phyloP scores from a whole-genome alignment of 2,113 vertebrate genomes.

The Lasiurus borealis region DNA sequence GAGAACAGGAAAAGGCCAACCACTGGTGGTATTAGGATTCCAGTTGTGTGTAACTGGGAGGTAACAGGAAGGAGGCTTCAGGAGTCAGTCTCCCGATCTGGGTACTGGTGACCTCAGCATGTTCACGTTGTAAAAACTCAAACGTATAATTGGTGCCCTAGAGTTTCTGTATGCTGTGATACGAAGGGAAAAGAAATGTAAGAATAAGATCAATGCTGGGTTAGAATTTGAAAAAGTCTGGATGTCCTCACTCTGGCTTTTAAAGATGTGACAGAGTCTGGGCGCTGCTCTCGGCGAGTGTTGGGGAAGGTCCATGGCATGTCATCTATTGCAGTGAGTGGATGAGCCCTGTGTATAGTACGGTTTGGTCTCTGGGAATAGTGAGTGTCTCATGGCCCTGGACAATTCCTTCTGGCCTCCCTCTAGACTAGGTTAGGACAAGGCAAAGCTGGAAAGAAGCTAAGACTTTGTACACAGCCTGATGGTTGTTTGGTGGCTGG shows the following conservation, averaged over 20 bases:
- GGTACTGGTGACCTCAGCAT: neutral
- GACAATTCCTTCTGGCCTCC: neutral
- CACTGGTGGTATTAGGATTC: neutral
- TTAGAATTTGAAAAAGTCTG: neutral
- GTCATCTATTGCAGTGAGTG: neutral
- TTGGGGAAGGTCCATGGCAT: neutral
- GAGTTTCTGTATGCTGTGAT: neutral
- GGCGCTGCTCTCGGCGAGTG: rapidly evolving
- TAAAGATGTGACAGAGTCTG: neutral
- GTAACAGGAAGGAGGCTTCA: neutral
- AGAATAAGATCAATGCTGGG: neutral
- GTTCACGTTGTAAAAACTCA: neutral
- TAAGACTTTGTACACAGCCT: neutral
- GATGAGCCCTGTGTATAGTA: rapidly evolving
- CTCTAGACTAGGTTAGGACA: neutral
- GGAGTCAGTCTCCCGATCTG: neutral
- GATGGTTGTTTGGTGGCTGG: rapidly evolving
- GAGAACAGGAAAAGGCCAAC: neutral
- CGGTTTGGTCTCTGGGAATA: neutral
- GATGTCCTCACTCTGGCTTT: neutral
- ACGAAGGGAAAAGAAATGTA: neutral
- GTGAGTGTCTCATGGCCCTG: rapidly evolving
- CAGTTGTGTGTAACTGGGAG: rapidly evolving
- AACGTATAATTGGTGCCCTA: neutral
- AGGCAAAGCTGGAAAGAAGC: neutral